These are phyloP conservation scores for Apamea sordens DNA, from an alignment of 2,888 invertebrate species.

Conservation along the genomic window DNA sequence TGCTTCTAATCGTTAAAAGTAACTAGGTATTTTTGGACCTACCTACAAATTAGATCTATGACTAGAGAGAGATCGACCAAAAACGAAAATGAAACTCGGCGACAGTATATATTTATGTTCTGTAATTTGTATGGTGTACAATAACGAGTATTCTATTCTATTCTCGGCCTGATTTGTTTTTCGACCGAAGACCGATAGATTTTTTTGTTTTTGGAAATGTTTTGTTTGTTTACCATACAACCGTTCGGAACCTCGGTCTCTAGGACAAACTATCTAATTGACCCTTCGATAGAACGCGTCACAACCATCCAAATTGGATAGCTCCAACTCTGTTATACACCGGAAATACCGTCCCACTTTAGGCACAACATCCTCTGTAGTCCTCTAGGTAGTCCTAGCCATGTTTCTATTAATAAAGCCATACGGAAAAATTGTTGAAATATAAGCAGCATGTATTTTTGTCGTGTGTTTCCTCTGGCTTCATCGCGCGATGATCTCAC, in stretches of 20 bases:
- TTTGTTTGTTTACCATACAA: too few species aligned
- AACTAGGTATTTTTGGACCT: not conserved
- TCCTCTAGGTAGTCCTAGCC: not conserved
- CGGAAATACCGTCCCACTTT: constrained; percentile 42
- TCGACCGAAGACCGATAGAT: not conserved
- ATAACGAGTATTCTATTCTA: too few species aligned
- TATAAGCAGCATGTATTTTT: constrained; percentile 39
- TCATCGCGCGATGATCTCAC: constrained; percentile 64
- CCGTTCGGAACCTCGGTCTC: not conserved
- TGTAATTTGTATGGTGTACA: too few species aligned
- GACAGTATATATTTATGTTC: too few species aligned
- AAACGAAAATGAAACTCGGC: too few species aligned
- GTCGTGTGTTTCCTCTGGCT: constrained; percentile 35
- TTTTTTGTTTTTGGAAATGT: too few species aligned
- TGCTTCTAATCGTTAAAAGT: not conserved
- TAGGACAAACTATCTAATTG: not conserved
- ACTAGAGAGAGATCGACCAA: too few species aligned
- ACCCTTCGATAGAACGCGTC: not conserved
- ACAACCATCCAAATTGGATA: constrained; percentile 8
- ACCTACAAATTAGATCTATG: too few species aligned
- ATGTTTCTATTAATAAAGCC: not conserved
- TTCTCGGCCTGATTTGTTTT: too few species aligned
- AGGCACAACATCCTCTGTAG: constrained; percentile 25
- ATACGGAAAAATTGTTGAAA: constrained; percentile 33
- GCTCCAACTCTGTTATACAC: not conserved